Evolutionary conservation across 64 coral and sea anemone genomes (phyloP).

Genomic region (Trachythela sp.): DNA sequence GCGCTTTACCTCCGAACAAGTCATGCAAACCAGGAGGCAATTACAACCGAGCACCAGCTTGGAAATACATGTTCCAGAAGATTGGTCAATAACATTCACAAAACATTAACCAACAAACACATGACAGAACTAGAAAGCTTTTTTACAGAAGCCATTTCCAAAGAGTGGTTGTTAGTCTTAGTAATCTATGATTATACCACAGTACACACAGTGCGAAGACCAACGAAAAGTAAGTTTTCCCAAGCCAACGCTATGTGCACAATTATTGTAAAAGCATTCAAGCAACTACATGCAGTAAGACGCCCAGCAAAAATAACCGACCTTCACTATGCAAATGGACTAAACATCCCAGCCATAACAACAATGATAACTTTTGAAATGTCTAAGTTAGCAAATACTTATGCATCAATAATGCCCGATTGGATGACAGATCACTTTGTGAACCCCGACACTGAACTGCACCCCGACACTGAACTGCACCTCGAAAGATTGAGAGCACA

Average conservation of each 20-base stretch:
- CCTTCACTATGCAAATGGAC: slow-evolving; percentile 6
- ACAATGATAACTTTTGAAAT: slow-evolving; percentile 27
- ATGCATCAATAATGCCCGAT: slow-evolving; percentile 51
- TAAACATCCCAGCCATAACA: slow-evolving; percentile 1
- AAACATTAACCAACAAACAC: neutral
- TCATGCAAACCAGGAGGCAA: slow-evolving; percentile 23
- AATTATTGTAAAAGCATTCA: slow-evolving; percentile 47
- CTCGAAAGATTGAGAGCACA: slow-evolving; percentile 14
- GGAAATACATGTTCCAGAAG: slow-evolving; percentile 26
- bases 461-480: slow-evolving; percentile 47
- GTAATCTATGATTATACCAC: slow-evolving; percentile 54
- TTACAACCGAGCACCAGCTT: slow-evolving; percentile 22
- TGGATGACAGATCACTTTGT: slow-evolving; percentile 61
- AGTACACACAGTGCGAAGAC: slow-evolving; percentile 37
- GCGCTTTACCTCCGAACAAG: neutral
- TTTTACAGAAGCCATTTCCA: slow-evolving; percentile 9
- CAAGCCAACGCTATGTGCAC: slow-evolving; percentile 37
- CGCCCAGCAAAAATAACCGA: neutral
- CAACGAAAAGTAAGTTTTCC: neutral
- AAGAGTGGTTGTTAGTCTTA: slow-evolving; percentile 34
- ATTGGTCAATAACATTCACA: neutral
- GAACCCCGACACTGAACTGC: slow-evolving; percentile 48
- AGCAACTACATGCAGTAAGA: slow-evolving; percentile 17
- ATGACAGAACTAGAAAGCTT: slow-evolving; percentile 23
- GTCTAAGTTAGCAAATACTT: slow-evolving; percentile 35